Base-by-base conservation (phyloP, 2,888 invertebrate genomes). In the Xestia sexstrigata region DNA sequence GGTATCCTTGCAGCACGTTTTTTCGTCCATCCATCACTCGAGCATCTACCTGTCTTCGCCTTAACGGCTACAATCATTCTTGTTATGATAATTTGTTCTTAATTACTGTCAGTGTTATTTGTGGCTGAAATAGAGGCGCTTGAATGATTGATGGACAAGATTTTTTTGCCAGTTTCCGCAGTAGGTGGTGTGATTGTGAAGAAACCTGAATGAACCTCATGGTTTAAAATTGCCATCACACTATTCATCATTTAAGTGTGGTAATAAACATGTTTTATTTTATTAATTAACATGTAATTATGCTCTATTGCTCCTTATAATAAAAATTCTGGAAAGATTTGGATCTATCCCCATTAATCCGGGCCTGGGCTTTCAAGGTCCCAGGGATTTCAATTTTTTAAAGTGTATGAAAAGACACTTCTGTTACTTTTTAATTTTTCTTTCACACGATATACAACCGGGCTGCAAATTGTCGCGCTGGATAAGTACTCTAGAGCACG, bases 71-170 rank as follows among this genome's bases (percentile, higher is more conserved):
- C 45, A 76, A 76, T 79, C 76, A 77, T 77, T 90, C 89, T 66
- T 83, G 89, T 90, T 92, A 92, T 91, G 91, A 83, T 92, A 92
- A 92, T 91, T 89, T 85, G 89, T 83, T 85, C 87, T 85, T 91
- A 91, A 92, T 91, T 90, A 89, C 78, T 73, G 67, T 74, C 69
- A 63, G 70, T 74, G 76, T 66, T 83, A 74, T 76, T 84, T n/a
- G 69, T 69, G 70, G 52, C 63, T 65, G 65, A 79, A 83, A 72
- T 72, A 79, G 42, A 83, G 23, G 70, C n/a, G 62, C 26, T 60
- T 66, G 52, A 69, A 11, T 84, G 81, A 84, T 81, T 72, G 60
- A 84, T 81, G 60, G 15, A 13, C 23, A 15, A 62, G 15, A 30
- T 17, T n/a, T 67, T 13, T 30, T 82, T 45, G 60, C 45, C 8